Evolutionary conservation across 1,140 invertebrate genomes (phyloP), one percentile per base, ranked within the genome.

Genomic region (Drosophila ambigua): DNA sequence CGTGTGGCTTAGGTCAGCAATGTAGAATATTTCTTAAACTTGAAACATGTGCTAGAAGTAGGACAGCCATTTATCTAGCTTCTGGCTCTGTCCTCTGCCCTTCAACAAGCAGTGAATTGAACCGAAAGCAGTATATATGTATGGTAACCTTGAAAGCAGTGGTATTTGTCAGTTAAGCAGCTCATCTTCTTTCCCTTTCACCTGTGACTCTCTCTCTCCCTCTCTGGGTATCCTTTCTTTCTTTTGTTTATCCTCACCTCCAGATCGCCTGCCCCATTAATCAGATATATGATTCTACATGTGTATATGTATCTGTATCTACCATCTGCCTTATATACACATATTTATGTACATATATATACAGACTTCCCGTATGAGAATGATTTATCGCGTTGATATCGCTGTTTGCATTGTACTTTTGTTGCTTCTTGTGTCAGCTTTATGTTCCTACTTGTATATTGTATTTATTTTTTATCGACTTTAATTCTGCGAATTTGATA

Each of bases 301-400:
- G 26, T 48, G 28, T 31, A 2, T 2, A 31, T 31, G 7, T 31
- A 11, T 4, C 3, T 11, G 3, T 35, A 35, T 11, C 31, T 11
- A 28, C 26, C 26, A 28, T 11, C 11, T 39, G 11, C 24, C 24
- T 44, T 35, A 2, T 39, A 44, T 51, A n/a, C 15, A 20, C 20
- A 20, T 20, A 20, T 20, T 20, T 0, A 20, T 20, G 23, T 54
- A 43, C 13, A 61, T 44, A 28, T 20, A 31, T 62, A 28, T 48
- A 55, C 48, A 62, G 49, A 50, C 49, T 62, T 77, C n/a, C 9
- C 44, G 20, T 46, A 73, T 53, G 50, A 50, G 55, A 67, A 51
- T 76, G 68, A 72, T 72, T 72, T 72, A 72, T 72, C 55, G 67
- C 67, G 35, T 39, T 71, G 65, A 71, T 71, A 72, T 72, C 50